These are phyloP conservation scores for Fukomys damarensis DNA, from an alignment of 2,113 vertebrate genomes.

Conservation along the genomic window DNA sequence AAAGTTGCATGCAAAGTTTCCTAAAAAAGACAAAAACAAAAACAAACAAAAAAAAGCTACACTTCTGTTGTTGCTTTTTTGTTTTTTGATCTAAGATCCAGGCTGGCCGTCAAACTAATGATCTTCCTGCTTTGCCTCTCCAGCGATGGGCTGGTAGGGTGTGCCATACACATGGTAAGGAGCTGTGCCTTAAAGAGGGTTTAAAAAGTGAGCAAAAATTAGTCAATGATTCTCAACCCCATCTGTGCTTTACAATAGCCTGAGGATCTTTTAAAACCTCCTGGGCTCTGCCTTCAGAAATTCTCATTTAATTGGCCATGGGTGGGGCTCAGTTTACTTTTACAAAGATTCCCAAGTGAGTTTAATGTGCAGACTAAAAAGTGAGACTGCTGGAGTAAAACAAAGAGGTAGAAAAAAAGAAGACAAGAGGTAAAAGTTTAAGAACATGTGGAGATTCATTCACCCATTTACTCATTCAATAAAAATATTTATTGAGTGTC, in stretches of 20 bases:
- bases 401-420: neutral
- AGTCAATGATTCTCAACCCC: constrained; percentile 16
- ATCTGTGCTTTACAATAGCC: neutral
- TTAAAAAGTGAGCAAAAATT: constrained; percentile 15
- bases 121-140: neutral
- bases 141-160: neutral
- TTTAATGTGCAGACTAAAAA: neutral
- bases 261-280: constrained; percentile 18
- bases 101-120: neutral
- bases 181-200: neutral
- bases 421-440: constrained; percentile 10
- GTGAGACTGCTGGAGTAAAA: neutral
- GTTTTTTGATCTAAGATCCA: neutral
- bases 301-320: constrained; percentile 30
- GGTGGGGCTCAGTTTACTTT: neutral
- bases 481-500: constrained; percentile 37
- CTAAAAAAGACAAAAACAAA: too few relatives aligned
- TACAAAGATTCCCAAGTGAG: neutral
- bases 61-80: neutral
- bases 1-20: neutral
- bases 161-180: neutral
- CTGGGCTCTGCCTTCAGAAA: neutral
- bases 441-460: neutral
- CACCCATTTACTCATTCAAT: constrained; percentile 45
- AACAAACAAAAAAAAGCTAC: neutral